Evolutionary conservation across 2,888 invertebrate species (phyloP), one percentile per base, ranked within the genome.

Genomic region (Orchesellides sinensis): DNA sequence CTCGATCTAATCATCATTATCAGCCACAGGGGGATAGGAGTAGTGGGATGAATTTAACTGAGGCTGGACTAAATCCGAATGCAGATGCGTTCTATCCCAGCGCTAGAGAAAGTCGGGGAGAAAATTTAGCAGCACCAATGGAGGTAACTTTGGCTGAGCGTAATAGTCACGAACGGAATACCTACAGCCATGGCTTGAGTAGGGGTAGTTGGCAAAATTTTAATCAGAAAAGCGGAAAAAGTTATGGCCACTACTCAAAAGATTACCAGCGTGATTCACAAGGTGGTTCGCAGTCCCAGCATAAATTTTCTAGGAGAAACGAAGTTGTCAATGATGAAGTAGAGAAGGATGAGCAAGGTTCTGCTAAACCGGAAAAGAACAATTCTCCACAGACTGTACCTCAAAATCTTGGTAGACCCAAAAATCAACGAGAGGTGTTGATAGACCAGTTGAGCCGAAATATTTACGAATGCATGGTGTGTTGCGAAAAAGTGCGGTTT

Each of bases 391-490:
- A n/a, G n/a, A 40, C 4, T 40, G 40, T n/a, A 32, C 32, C 32
- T 40, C n/a, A n/a, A n/a, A n/a, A n/a, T n/a, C n/a, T n/a, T 12
- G 19, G 49, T 49, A 6, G 17, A 8, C 52, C 69, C 0, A 59
- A 56, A 88, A 95, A 94, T n/a, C 96, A 96, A 90, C 92, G 95
- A 65, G 96, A 96, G 89, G 93, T 95, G 70, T 92, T 98, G 21
- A 94, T 94, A 14, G 95, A 96, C 61, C 96, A 97, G 90, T 91
- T 99, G 66, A 94, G 94, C 85, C 93, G 93, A 82, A 95, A 96
- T 0, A 93, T 93, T 0, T 92, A 98, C 81, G 99, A 99, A 90
- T 99, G 99, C 90, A 93, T 98, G 88, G 97, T 99, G 17, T 99
- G 99, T 90, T 98, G 96, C 89, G 98, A 97, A 88, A 92, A 93